Evolutionary conservation across 2,888 invertebrate genomes (phyloP), one percentile per base, ranked within the genome.

Genomic region (Sminthurides aquaticus): DNA sequence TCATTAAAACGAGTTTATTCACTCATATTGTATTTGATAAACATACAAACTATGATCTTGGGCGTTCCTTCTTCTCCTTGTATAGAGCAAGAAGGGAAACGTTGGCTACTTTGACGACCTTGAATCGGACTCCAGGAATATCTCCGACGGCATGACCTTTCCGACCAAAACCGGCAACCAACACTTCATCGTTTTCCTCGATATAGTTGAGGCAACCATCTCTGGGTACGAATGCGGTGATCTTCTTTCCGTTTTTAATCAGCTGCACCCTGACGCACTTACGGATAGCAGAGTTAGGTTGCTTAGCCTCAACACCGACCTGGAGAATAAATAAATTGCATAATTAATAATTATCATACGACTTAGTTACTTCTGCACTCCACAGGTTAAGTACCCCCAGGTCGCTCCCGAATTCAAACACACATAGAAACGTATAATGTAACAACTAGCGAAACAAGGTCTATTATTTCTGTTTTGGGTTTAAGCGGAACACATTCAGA

Each of bases 81-180:
- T 98, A 99, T 77, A 99, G 84, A 74, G 99, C 99, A 79, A 96
- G 84, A 74, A 99, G 87, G 26, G 99, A 99, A 57, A 98, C 98
- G 79, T 99, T 99, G 78, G 98, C 99, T 68, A 99, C 99, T 82
- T 99, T 99, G 75, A 99, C 98, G 76, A 99, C 96, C 89, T 95
- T 87, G 78, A 88, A 88, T 65, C 82, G 81, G 59, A 86, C 86
- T 77, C 92, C 93, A 78, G 99, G 99, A 89, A 99, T 99, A 86
- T 99, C 99, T 86, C 99, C 99, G 69, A 99, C 99, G 77, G 99
- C 99, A 81, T 99, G 99, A 83, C 99, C 99, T 80, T 97, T 98
- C 82, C 99, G 90, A 84, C 99, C 99, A 81, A 99, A 99, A 77
- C 99, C 99, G 75, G 99, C 96, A 64, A 99, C 96, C 80, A 99